A percentile compares a stretch with the other conserved stretches of the same genome.
These are phyloP conservation scores for Dendrocopos noguchii DNA, from an alignment of 2,113 vertebrate species.

Conservation along the genomic window DNA sequence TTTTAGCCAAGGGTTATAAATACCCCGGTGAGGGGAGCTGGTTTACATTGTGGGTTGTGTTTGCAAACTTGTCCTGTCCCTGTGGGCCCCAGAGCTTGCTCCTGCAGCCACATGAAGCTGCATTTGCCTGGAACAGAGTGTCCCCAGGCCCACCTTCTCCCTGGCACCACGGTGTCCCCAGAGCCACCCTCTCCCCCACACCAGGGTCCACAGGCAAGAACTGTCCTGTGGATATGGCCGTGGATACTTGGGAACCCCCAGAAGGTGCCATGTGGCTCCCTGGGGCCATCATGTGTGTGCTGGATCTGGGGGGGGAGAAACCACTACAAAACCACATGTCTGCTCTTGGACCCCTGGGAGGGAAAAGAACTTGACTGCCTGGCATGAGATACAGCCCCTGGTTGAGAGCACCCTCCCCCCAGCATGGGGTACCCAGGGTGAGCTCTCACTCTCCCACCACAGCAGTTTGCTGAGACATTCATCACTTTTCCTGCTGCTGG, in stretches of 20 bases:
- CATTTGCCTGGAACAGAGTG: not conserved
- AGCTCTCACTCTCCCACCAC: not conserved
- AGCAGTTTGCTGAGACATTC: not conserved
- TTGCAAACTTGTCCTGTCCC: conserved; percentile 16
- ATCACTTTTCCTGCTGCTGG: not conserved
- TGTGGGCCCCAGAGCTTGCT: rapidly evolving
- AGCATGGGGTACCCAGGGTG: not conserved
- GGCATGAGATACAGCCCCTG: not conserved
- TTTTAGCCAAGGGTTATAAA: conserved; percentile 44
- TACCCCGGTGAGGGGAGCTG: not conserved
- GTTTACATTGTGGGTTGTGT: conserved; percentile 36
- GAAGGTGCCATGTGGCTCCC: not conserved
- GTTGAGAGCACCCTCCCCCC: not conserved
- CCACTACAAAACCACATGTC: not conserved
- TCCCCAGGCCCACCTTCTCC: not conserved
- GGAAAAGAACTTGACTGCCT: not conserved
- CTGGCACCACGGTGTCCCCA: not conserved
- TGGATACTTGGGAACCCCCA: not conserved
- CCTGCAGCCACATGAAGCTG: not conserved
- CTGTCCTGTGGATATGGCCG: not conserved
- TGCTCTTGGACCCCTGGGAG: rapidly evolving
- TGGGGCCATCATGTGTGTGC: rapidly evolving
- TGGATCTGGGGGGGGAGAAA: not conserved
- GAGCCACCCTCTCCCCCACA: not conserved
- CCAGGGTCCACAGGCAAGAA: no score